A percentile compares a stretch with the other conserved stretches of the same genome.
Conservation (phyloP, 2,797 vertebrate species). For the Hemibagrus guttatus region DNA sequence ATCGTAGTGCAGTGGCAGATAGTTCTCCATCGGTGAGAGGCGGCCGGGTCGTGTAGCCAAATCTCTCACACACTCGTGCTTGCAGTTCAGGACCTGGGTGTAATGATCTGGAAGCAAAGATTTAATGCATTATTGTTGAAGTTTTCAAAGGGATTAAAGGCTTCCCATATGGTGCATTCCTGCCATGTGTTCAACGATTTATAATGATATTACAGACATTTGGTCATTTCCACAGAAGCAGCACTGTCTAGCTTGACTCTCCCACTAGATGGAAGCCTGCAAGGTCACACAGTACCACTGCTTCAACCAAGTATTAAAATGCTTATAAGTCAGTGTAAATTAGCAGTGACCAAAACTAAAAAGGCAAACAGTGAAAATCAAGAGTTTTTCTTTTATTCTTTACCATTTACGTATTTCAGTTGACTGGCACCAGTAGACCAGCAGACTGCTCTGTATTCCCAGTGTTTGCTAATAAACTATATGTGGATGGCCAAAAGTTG, state of each 20-base stretch:
- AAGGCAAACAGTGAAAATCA: neutral
- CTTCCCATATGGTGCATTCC: neutral
- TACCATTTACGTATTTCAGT: neutral
- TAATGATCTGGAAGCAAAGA: conserved; percentile 85
- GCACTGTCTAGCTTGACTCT: neutral
- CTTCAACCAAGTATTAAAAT: conserved; percentile 13
- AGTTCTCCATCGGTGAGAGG: conserved; percentile 93
- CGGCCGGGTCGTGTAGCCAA: conserved; percentile 91
- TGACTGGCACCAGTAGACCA: too few species aligned
- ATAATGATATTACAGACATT: neutral
- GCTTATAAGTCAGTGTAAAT: conserved; percentile 26
- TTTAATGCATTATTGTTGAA: conserved; percentile 5
- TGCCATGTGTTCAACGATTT: neutral
- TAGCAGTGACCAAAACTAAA: conserved; percentile 8
- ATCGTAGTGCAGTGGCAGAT: conserved; percentile 93
- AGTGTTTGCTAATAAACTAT: too few species aligned
- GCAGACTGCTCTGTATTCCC: neutral
- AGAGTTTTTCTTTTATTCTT: neutral
- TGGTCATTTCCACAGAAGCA: neutral
- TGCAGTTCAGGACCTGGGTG: conserved; percentile 89
- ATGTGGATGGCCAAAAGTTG: too few species aligned
- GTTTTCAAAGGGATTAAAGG: neutral
- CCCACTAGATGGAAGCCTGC: neutral
- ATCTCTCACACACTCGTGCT: conserved; percentile 92
- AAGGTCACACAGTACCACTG: neutral